phyloP scores from a whole-genome alignment of 2,797 vertebrate genomes.

The Amblyopsis hoosieri region DNA sequence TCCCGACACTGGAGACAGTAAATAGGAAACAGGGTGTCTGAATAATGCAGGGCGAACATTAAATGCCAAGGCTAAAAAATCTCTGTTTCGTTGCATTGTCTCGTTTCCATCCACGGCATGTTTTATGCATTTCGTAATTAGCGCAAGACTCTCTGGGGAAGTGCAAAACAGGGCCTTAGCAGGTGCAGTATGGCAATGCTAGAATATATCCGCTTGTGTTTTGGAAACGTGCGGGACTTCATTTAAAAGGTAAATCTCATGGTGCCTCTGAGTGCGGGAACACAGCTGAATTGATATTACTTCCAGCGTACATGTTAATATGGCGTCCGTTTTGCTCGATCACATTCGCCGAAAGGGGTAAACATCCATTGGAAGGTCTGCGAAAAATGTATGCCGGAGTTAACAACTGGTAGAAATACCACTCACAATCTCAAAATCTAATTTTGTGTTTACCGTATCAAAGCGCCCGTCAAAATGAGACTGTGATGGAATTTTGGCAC shows the following conservation, averaged over 20 bases:
- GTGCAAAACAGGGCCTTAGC: constrained; percentile 30
- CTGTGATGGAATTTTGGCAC: constrained; percentile 16
- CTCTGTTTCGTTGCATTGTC: constrained; percentile 71
- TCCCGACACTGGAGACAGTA: constrained; percentile 45
- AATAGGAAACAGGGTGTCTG: constrained; percentile 70
- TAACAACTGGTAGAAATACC: constrained; percentile 23
- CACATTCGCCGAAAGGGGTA: background rate
- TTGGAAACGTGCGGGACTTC: constrained; percentile 48
- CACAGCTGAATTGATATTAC: constrained; percentile 30
- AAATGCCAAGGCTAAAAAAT: constrained; percentile 81
- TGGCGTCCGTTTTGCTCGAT: background rate
- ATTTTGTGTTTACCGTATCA: constrained; percentile 5
- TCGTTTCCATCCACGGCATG: constrained; percentile 70
- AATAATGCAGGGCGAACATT: constrained; percentile 76
- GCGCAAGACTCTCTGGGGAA: constrained; percentile 58
- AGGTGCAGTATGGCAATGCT: constrained; percentile 20
- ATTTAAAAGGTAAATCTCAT: constrained; percentile 71
- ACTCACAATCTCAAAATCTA: constrained; percentile 13
- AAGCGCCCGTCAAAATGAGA: constrained; percentile 5
- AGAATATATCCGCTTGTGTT: constrained; percentile 43
- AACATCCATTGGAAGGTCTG: constrained; percentile 13
- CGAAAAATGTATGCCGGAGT: constrained; percentile 11
- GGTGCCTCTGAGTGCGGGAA: constrained; percentile 11
- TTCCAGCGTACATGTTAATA: constrained; percentile 12
- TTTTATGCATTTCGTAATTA: constrained; percentile 83